A percentile compares a stretch with the other conserved stretches of the same genome.
Evolutionary conservation across 2,113 vertebrate species (phyloP).

Genomic region (Progne subis): DNA sequence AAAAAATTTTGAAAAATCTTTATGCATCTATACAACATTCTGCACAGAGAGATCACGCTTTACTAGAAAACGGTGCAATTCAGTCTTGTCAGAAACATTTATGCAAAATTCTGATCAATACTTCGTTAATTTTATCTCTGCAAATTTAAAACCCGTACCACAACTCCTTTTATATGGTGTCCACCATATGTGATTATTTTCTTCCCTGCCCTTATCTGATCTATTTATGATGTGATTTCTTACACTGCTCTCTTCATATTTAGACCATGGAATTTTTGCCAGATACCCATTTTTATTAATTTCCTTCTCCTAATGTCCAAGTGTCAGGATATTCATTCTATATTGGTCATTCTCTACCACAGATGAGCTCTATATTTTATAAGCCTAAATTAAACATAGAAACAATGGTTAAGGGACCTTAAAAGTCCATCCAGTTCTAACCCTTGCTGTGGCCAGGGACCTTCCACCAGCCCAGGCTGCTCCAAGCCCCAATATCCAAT

Average conservation of each 20-base stretch:
- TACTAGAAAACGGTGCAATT: background rate
- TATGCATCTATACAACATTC: background rate
- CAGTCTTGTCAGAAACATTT: background rate
- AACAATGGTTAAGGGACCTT: background rate
- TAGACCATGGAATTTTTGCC: background rate
- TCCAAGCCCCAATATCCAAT: fast-evolving
- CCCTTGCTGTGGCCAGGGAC: background rate
- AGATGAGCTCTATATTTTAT: background rate
- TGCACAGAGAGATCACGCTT: background rate
- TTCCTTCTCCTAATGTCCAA: background rate
- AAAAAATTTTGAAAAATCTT: background rate
- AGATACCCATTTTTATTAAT: background rate
- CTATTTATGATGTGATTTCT: background rate
- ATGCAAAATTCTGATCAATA: background rate
- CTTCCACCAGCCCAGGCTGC: fast-evolving
- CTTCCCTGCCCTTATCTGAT: background rate
- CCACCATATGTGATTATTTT: background rate
- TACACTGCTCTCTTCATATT: background rate
- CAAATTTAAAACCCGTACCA: background rate
- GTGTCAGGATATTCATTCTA: background rate
- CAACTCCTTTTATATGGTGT: background rate
- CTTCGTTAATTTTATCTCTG: background rate
- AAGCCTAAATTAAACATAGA: background rate
- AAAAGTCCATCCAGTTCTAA: background rate
- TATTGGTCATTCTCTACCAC: background rate